Percentiles rank a stretch among this genome's conserved stretches.
Evolutionary conservation across 2,113 vertebrate genomes (phyloP).

Genomic region (Pangasianodon hypophthalmus): DNA sequence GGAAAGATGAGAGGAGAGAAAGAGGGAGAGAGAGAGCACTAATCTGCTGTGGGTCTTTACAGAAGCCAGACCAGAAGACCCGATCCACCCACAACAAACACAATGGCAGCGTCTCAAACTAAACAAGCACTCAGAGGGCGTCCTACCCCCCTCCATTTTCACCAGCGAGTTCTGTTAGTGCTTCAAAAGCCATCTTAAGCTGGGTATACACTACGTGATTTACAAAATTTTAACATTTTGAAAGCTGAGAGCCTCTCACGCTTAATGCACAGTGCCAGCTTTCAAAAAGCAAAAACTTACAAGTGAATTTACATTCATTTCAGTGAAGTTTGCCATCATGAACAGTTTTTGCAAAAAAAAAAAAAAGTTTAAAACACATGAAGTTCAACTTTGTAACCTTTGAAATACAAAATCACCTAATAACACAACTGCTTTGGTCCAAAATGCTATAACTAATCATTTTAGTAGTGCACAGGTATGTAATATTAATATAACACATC

Average conservation of each 20-base stretch:
- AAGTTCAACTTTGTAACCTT: background rate
- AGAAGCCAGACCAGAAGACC: conserved; percentile 49
- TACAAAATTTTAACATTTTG: background rate
- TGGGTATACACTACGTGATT: background rate
- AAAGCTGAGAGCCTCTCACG: background rate
- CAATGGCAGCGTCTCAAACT: conserved; percentile 53
- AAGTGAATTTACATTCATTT: too few species aligned
- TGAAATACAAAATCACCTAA: too few species aligned
- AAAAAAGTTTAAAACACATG: background rate
- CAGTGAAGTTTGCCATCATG: background rate
- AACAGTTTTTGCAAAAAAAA: too few species aligned
- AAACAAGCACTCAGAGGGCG: conserved; percentile 35
- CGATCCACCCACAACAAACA: conserved; percentile 49
- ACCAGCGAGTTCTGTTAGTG: conserved; percentile 33
- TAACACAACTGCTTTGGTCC: too few species aligned
- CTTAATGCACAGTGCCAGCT: background rate
- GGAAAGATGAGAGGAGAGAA: conserved; percentile 32
- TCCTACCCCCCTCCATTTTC: conserved; percentile 4
- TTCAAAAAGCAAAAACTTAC: background rate
- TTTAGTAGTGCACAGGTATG: too few species aligned
- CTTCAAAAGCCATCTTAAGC: conserved; percentile 34
- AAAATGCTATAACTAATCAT: too few species aligned
- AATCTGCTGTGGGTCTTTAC: conserved; percentile 49
- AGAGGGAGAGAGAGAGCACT: conserved; percentile 13
- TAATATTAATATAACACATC: background rate